These are phyloP conservation scores for Cataglyphis rosenhaueri DNA, from an alignment of 2,888 invertebrate genomes.

Conservation along the genomic window DNA sequence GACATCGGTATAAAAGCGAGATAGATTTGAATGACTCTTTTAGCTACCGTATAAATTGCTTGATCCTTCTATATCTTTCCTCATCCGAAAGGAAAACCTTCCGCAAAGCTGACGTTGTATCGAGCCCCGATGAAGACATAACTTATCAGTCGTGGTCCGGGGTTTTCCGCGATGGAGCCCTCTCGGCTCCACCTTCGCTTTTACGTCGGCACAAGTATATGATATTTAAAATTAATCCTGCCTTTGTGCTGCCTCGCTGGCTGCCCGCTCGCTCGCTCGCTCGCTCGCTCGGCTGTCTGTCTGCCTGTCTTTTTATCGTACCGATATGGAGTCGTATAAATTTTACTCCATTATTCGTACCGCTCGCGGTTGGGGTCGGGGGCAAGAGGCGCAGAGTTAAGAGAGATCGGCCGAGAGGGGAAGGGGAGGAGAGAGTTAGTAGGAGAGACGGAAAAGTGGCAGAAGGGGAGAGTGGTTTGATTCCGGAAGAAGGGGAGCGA, in stretches of 20 bases:
- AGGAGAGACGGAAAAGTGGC: constrained; percentile 49
- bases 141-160: constrained; percentile 72
- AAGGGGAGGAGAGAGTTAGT: constrained; percentile 37
- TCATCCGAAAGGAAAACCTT: constrained; percentile 59
- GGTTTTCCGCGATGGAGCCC: constrained; percentile 72
- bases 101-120: constrained; percentile 61
- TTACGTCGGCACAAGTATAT: constrained; percentile 75
- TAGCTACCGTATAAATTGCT: constrained; percentile 49
- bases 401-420: constrained; percentile 51
- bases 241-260: constrained; percentile 81
- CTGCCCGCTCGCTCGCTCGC: constrained; percentile 58
- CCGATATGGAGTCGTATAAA: constrained; percentile 84
- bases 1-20: constrained; percentile 41
- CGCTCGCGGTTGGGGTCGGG: constrained; percentile 64
- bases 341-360: constrained; percentile 83
- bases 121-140: constrained; percentile 69
- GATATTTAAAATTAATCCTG: constrained; percentile 85
- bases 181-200: constrained; percentile 75
- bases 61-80: constrained; percentile 46
- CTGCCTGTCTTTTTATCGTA: constrained; percentile 83
- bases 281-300: constrained; percentile 68
- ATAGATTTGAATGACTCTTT: constrained; percentile 51
- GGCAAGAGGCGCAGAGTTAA: constrained; percentile 58
- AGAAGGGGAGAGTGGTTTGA: constrained; percentile 50
- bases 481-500: constrained; percentile 55